These are phyloP conservation scores for Psix sp. DNA, from an alignment of 1,140 invertebrate genomes.

Conservation along the genomic window DNA sequence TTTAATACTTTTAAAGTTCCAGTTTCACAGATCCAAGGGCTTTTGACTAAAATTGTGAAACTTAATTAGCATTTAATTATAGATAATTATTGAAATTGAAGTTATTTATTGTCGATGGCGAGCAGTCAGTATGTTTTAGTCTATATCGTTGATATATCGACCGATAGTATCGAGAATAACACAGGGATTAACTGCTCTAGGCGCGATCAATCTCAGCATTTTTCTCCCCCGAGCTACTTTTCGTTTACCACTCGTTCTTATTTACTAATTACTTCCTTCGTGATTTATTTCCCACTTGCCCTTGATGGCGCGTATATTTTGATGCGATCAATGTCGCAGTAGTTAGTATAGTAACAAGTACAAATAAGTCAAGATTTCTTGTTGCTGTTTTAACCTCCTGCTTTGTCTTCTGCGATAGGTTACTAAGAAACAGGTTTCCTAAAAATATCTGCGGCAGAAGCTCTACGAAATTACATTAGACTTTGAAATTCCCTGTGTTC, in stretches of 20 bases:
- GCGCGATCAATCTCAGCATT: too few species aligned
- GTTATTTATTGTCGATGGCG: too few species aligned
- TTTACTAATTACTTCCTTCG: constrained; percentile 11
- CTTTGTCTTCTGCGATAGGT: constrained; percentile 39
- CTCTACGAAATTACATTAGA: constrained; percentile 58
- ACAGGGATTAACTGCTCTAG: too few species aligned
- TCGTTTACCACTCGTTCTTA: too few species aligned
- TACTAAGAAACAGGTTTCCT: constrained; percentile 51
- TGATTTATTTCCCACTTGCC: constrained; percentile 15
- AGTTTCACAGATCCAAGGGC: not conserved
- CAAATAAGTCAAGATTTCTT: constrained; percentile 9
- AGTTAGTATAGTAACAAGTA: constrained; percentile 8
- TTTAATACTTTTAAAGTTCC: constrained; percentile 21
- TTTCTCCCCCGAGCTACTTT: too few species aligned
- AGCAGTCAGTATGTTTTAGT: too few species aligned
- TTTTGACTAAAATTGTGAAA: too few species aligned
- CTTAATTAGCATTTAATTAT: too few species aligned
- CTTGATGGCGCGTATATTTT: not conserved
- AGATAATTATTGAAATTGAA: too few species aligned
- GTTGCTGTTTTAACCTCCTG: constrained; percentile 10
- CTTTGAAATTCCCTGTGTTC: constrained; percentile 47
- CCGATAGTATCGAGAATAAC: too few species aligned
- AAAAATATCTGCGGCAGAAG: constrained; percentile 37
- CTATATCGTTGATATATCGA: too few species aligned
- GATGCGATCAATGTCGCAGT: not conserved